A percentile compares a stretch with the other conserved stretches of the same genome.
These are phyloP conservation scores for Argentina silus DNA, from an alignment of 2,797 vertebrate genomes.

Conservation along the genomic window DNA sequence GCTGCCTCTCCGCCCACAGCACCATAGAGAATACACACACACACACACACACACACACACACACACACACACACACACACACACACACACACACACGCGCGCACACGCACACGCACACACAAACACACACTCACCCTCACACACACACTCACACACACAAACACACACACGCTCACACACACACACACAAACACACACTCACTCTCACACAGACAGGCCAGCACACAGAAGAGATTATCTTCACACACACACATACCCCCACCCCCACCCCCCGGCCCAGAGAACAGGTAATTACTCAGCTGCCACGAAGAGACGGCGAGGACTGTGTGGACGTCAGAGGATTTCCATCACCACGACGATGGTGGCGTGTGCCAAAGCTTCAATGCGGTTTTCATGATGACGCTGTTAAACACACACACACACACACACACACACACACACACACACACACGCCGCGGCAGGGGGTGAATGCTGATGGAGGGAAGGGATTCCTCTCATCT, in stretches of 20 bases:
- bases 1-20: conserved; percentile 46
- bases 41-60: conserved; percentile 7
- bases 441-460: background rate
- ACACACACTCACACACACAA: too few relatives aligned
- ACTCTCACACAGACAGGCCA: too few relatives aligned
- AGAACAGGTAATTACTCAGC: conserved; percentile 4
- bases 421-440: conserved; percentile 9
- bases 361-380: conserved; percentile 32
- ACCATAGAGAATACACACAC: conserved; percentile 17
- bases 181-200: too few relatives aligned
- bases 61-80: conserved; percentile 2
- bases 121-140: too few relatives aligned
- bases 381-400: conserved; percentile 36
- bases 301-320: background rate
- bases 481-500: too few relatives aligned
- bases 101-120: background rate
- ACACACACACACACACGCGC: background rate
- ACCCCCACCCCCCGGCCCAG: too few relatives aligned
- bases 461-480: too few relatives aligned
- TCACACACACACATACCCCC: too few relatives aligned
- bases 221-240: too few relatives aligned
- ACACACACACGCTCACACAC: too few relatives aligned
- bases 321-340: background rate
- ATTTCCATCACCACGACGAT: conserved; percentile 25
- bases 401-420: conserved; percentile 24